Percentiles rank a stretch among this genome's conserved stretches.
Conservation (phyloP, 2,797 vertebrate species). For the Sebastes kiyomatsui region DNA sequence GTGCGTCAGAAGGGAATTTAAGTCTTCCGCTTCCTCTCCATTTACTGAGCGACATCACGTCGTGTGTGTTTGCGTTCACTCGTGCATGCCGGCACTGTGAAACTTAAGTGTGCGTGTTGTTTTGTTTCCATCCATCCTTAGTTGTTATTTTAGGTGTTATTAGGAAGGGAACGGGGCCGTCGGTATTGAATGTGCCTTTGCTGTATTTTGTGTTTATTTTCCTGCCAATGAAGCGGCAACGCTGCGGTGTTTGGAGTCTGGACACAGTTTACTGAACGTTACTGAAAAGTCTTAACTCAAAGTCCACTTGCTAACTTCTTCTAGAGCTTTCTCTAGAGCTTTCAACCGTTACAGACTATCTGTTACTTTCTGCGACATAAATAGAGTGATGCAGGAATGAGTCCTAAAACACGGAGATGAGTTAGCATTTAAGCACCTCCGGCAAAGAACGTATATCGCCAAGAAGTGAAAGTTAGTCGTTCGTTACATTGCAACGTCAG, state of each 20-base stretch:
- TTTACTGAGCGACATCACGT: not conserved
- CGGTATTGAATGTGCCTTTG: slow-evolving; percentile 64
- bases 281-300: too few species aligned
- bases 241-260: slow-evolving; percentile 14
- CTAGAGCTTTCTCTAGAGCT: not conserved
- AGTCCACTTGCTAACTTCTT: too few species aligned
- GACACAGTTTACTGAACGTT: not conserved
- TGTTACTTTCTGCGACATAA: not conserved
- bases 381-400: not conserved
- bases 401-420: too few species aligned
- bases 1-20: slow-evolving; percentile 25
- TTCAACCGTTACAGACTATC: not conserved
- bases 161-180: slow-evolving; percentile 33
- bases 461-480: too few species aligned
- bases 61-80: not conserved
- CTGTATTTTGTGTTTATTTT: slow-evolving; percentile 37
- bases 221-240: slow-evolving; percentile 25
- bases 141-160: slow-evolving; percentile 11
- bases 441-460: too few species aligned
- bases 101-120: not conserved
- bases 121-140: not conserved
- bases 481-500: too few species aligned
- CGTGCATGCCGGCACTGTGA: slow-evolving; percentile 2
- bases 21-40: not conserved
- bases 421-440: too few species aligned